Percentiles rank a stretch among this genome's conserved stretches.
These are phyloP conservation scores for Cinclus mexicanus DNA, from an alignment of 2,113 vertebrate species.

Conservation along the genomic window DNA sequence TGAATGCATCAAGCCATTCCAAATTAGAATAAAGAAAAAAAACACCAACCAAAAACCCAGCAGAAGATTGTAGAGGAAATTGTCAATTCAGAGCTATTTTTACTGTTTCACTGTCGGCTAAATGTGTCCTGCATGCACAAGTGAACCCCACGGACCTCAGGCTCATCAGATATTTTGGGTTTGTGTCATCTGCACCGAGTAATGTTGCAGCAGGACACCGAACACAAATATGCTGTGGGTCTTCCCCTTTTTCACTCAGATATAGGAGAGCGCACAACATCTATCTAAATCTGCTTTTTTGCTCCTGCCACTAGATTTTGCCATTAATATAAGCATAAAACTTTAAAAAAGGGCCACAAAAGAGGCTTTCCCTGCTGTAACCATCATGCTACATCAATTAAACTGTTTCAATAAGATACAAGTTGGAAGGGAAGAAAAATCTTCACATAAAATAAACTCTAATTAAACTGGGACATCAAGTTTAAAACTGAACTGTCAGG, in stretches of 20 bases:
- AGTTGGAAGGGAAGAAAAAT: neutral
- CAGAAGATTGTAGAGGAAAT: neutral
- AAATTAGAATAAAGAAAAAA: neutral
- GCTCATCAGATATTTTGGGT: neutral
- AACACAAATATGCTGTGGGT: neutral
- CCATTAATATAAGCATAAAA: neutral
- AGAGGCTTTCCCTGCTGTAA: neutral
- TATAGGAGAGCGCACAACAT: neutral
- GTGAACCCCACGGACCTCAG: neutral
- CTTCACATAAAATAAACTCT: neutral
- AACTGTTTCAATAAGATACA: neutral
- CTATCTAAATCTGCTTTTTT: neutral
- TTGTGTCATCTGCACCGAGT: neutral
- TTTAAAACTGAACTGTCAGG: slow-evolving; percentile 27
- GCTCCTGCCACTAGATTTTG: neutral
- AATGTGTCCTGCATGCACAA: neutral
- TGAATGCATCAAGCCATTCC: neutral
- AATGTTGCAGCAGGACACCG: neutral
- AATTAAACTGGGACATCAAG: slow-evolving; percentile 47
- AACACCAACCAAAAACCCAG: neutral
- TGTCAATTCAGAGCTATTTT: neutral
- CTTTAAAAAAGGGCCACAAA: neutral
- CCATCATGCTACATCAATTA: neutral
- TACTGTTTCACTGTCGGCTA: neutral
- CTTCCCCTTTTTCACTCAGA: neutral